These are phyloP conservation scores for Antheraea pernyi DNA, from an alignment of 1,140 invertebrate species.

Conservation along the genomic window DNA sequence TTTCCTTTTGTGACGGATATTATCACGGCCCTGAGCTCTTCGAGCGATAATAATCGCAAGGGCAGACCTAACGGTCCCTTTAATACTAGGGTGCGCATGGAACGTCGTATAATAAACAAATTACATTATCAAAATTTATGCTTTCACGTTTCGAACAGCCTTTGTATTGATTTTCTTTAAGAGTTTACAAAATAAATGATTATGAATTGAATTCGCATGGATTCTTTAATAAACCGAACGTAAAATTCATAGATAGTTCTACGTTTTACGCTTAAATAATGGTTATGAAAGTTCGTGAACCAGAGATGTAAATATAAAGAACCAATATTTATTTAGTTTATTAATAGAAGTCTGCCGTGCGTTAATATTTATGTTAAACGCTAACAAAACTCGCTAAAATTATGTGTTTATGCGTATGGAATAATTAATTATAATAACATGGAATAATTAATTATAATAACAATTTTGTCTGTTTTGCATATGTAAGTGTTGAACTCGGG, in stretches of 20 bases:
- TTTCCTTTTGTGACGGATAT: constrained; percentile 36
- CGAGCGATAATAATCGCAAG: constrained; percentile 41
- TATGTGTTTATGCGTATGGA: not conserved
- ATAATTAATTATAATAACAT: not conserved
- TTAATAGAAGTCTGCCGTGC: not conserved
- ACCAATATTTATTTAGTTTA: not conserved
- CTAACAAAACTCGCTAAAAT: not conserved
- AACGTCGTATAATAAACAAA: constrained; percentile 19
- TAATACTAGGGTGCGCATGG: constrained; percentile 32
- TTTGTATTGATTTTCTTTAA: not conserved
- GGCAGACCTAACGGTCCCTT: constrained; percentile 36
- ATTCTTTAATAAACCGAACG: no score
- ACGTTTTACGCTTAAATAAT: no score
- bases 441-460: not conserved
- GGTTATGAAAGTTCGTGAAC: not conserved
- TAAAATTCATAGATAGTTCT: no score
- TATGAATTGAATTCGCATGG: no score
- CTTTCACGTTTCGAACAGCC: constrained; percentile 18
- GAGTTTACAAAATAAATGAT: no score
- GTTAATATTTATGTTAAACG: not conserved
- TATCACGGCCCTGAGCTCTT: constrained; percentile 30
- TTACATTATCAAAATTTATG: constrained; percentile 24
- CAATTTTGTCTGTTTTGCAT: not conserved
- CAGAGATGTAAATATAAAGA: not conserved
- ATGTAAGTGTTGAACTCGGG: not conserved